Evolutionary conservation across 1,140 invertebrate genomes (phyloP).

Genomic region (Nasonia vitripennis): DNA sequence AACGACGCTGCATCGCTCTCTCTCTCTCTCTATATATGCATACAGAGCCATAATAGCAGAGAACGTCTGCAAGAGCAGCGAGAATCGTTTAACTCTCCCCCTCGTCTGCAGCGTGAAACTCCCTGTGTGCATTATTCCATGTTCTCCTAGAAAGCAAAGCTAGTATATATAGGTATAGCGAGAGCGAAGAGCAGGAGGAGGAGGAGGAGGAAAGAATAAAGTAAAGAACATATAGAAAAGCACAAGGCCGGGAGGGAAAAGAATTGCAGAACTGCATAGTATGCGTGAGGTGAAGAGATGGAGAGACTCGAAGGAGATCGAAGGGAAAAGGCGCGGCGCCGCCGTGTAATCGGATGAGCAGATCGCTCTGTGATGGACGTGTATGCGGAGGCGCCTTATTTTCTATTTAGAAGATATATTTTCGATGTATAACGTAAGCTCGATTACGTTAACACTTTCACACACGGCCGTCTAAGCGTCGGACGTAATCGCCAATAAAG

Average conservation of each 20-base stretch:
- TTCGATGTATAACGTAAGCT: too few species aligned
- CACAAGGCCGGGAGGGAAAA: background rate
- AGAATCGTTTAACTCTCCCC: constrained; percentile 1
- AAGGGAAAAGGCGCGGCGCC: too few species aligned
- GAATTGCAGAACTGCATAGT: constrained; percentile 5
- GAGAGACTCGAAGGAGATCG: too few species aligned
- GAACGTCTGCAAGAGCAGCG: too few species aligned
- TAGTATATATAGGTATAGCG: background rate
- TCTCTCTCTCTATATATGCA: too few species aligned
- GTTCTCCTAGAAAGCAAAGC: background rate
- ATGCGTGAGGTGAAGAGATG: constrained; percentile 51
- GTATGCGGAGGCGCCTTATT: too few species aligned
- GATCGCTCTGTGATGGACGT: too few species aligned
- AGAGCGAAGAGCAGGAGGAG: too few species aligned
- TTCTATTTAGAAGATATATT: too few species aligned
- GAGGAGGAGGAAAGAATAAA: background rate
- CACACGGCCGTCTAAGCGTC: background rate
- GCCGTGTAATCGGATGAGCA: too few species aligned
- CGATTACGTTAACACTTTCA: background rate
- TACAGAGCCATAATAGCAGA: background rate
- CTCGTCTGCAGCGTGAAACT: background rate
- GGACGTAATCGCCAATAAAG: background rate
- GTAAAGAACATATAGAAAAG: background rate
- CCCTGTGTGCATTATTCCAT: background rate
- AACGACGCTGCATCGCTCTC: background rate